Conservation (phyloP, 2,888 invertebrate genomes). For the Leptinotarsa haldemani region DNA sequence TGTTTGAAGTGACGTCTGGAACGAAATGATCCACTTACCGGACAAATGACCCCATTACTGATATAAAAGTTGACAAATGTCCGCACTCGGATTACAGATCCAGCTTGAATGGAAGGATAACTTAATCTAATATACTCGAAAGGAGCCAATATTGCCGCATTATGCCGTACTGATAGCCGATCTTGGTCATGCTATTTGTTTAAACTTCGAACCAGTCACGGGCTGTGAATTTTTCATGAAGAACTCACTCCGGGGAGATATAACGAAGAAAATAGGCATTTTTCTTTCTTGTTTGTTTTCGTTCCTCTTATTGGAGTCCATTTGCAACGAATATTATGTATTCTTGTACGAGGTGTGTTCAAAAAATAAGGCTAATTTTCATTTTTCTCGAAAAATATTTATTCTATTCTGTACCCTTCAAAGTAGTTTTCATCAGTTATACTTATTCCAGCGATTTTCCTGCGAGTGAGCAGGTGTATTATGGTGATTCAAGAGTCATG, state of each 20-base stretch:
- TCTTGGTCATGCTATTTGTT: slow-evolving; percentile 26
- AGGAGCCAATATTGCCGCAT: slow-evolving; percentile 23
- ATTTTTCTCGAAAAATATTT: too few relatives aligned
- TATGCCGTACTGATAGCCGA: slow-evolving; percentile 11
- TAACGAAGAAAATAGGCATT: neutral
- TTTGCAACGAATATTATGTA: neutral
- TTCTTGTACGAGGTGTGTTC: too few relatives aligned
- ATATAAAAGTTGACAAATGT: slow-evolving; percentile 65
- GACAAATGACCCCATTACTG: slow-evolving; percentile 64
- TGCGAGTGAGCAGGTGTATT: too few relatives aligned
- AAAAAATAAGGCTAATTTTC: too few relatives aligned
- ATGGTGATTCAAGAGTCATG: too few relatives aligned
- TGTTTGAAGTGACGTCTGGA: slow-evolving; percentile 49
- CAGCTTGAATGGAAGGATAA: slow-evolving; percentile 44
- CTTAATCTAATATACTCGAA: slow-evolving; percentile 48
- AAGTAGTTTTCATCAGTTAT: too few relatives aligned
- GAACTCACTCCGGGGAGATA: neutral
- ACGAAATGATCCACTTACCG: slow-evolving; percentile 56
- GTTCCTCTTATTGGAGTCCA: neutral
- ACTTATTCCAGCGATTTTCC: too few relatives aligned
- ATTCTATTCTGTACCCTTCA: too few relatives aligned
- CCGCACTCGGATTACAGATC: slow-evolving; percentile 52
- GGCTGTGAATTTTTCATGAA: neutral
- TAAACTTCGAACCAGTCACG: slow-evolving; percentile 26
- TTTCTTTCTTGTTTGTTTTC: neutral